Conservation (phyloP, 2,797 vertebrate species). For the Sylvia borin region DNA sequence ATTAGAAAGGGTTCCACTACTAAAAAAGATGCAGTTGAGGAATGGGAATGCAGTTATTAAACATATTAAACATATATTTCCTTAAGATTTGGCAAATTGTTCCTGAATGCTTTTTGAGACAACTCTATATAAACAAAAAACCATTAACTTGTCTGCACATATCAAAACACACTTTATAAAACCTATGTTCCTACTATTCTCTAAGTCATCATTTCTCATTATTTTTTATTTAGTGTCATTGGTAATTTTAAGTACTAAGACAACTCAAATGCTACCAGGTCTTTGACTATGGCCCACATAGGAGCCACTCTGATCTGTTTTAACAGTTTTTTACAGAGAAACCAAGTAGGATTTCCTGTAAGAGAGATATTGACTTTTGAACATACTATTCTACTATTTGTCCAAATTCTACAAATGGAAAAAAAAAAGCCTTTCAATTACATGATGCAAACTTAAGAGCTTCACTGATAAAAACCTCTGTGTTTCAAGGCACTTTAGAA, state of each 20-base stretch:
- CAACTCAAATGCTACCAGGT: not conserved
- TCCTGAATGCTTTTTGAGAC: not conserved
- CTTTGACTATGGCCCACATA: not conserved
- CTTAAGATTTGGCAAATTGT: not conserved
- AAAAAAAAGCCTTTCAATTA: not conserved
- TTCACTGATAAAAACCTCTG: not conserved
- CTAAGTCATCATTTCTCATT: not conserved
- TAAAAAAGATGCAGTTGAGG: not conserved
- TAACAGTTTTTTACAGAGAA: not conserved
- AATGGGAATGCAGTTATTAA: not conserved
- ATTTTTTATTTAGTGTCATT: not conserved
- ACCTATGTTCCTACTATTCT: not conserved
- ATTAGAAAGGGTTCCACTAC: not conserved
- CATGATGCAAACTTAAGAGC: rapidly evolving
- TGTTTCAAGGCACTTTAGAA: not conserved
- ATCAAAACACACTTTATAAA: not conserved
- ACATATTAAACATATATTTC: not conserved
- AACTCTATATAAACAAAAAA: not conserved
- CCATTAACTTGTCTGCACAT: not conserved
- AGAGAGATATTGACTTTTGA: not conserved
- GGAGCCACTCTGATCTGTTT: not conserved
- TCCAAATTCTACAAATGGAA: not conserved
- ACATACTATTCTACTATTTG: not conserved
- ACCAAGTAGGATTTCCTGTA: not conserved
- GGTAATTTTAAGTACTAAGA: not conserved